Base-by-base conservation (phyloP, 1,140 invertebrate species). In the Drosophila kohkoa region DNA sequence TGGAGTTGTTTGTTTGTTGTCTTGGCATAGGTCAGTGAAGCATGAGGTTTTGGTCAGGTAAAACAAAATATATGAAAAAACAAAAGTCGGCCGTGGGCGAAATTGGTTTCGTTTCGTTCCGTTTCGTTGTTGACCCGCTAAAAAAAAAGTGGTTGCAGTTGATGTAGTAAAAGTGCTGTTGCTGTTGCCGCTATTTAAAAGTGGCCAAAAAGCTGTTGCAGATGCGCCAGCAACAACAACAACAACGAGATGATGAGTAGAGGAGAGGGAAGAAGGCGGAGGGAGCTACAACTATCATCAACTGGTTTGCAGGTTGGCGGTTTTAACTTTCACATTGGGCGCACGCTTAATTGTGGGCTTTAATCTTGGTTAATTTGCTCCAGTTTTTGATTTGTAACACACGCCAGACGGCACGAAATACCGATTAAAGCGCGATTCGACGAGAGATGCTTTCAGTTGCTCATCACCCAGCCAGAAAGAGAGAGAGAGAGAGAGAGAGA, bases 241-340 rank as follows among this genome's bases (percentile, higher is more conserved):
- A 60, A 48, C 67, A 55, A 65, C 63, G 54, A 58, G 48, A 30
- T 10, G 54, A 51, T 16, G 10, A 54, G 30, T 0, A 20, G 16
- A 54, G 30, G 4, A 28, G 10, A 11, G 11, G 25, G 11, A 4
- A 52, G 20, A 25, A 5, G 48, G 1, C 0, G 16, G 7, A 30
- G 30, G 38, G 35, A 81, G 52, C 71, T 41, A 41, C 75, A 76
- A 74, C 82, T 65, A 20, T 25, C 43, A 81, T 25, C 43, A 81
- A 83, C 82, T 86, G 85, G 81, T 77, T 71, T 67, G 54, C 57
- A 52, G 67, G 74, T 82, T 79, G 67, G 58, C 64, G 57, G 57
- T 68, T 73, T 89, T 90, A 90, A 90, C 86, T 89, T 90, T 89
- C 85, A 88, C 85, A 90, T 90, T 88, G 85, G 82, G 82, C 82